Conservation (phyloP, 23 tunicate species). For the Corella eumyota region DNA sequence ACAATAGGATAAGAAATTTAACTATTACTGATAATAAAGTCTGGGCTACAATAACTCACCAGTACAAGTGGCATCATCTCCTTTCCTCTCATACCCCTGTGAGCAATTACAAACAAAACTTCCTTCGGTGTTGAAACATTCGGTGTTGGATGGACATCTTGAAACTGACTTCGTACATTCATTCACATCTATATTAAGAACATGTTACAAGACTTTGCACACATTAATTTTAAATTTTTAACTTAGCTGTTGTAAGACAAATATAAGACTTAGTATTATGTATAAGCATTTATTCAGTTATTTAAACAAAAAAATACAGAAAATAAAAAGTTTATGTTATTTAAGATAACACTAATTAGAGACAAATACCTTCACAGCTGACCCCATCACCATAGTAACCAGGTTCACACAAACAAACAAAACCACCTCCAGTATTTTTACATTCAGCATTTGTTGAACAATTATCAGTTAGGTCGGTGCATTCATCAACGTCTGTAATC, state of each 20-base stretch:
- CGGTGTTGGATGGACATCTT: slow-evolving; percentile 1
- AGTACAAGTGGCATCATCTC: slow-evolving; percentile 5
- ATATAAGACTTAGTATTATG: no score
- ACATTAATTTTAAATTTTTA: no score
- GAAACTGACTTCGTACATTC: slow-evolving; percentile 2
- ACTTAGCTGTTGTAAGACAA: no score
- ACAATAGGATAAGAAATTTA: no score
- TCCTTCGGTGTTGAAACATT: slow-evolving; percentile 39
- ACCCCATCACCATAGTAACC: slow-evolving; percentile 36
- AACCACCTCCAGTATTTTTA: slow-evolving; percentile 29
- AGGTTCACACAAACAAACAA: slow-evolving; percentile 26
- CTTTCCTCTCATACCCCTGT: slow-evolving; percentile 6
- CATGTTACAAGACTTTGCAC: no score
- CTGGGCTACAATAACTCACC: slow-evolving; percentile 1
- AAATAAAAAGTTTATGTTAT: no score
- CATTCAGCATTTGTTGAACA: slow-evolving; percentile 41
- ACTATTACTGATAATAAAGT: no score
- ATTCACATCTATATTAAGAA: slow-evolving; percentile 6
- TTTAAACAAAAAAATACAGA: no score
- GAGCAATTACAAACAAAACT: slow-evolving; percentile 26
- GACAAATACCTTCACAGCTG: slow-evolving; percentile 25
- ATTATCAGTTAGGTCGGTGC: slow-evolving; percentile 8
- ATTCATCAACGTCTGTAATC: slow-evolving; percentile 50
- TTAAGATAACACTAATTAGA: no score
- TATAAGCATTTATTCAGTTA: no score